phyloP scores from a whole-genome alignment of 2,888 invertebrate species.

The Ecliptopera silaceata region DNA sequence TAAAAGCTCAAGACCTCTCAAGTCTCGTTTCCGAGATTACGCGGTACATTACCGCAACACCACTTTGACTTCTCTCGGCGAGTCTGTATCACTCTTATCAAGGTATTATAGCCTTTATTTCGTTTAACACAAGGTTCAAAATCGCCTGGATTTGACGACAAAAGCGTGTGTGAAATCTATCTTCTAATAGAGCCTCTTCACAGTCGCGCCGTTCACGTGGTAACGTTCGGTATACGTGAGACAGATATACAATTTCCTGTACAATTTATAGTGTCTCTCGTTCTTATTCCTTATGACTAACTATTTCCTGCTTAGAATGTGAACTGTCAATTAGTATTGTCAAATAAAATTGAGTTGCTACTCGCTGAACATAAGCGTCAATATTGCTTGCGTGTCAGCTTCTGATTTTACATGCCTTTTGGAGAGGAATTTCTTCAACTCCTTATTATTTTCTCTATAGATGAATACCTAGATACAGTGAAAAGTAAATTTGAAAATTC shows the following conservation, averaged over 20 bases:
- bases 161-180: not conserved
- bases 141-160: not conserved
- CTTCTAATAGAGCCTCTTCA: not conserved
- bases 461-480: slow-evolving; percentile 12
- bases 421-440: not conserved
- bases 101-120: not conserved
- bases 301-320: too few species aligned
- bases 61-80: slow-evolving; percentile 8
- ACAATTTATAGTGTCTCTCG: not conserved
- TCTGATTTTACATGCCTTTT: too few species aligned
- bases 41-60: slow-evolving; percentile 14
- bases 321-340: too few species aligned
- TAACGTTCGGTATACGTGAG: not conserved
- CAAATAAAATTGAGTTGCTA: too few species aligned
- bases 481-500: slow-evolving; percentile 15
- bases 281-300: too few species aligned
- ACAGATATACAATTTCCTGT: not conserved
- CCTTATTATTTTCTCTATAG: not conserved
- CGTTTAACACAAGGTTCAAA: not conserved
- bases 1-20: slow-evolving; percentile 14
- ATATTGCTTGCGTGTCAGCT: too few species aligned
- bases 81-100: not conserved
- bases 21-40: slow-evolving; percentile 16
- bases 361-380: too few species aligned
- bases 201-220: too few species aligned